A percentile compares a stretch with the other conserved stretches of the same genome.
phyloP scores from a whole-genome alignment of 1,140 invertebrate genomes.

The Globodera rostochiensis region DNA sequence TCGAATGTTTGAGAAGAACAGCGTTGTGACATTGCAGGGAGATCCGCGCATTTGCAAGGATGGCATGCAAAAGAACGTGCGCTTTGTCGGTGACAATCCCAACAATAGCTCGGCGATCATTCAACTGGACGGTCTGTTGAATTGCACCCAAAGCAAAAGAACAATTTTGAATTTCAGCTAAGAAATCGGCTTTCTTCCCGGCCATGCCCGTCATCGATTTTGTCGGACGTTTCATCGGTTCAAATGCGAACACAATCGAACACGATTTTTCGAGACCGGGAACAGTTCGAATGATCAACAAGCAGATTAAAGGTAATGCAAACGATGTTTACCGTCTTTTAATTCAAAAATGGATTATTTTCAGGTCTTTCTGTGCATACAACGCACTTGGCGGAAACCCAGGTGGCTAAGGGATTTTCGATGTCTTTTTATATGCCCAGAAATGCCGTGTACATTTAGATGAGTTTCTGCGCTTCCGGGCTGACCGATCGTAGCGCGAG shows the following conservation, averaged over 20 bases:
- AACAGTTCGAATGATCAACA: conserved; percentile 9
- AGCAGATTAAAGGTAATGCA: conserved; percentile 37
- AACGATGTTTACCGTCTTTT: neutral
- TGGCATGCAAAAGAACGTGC: conserved; percentile 46
- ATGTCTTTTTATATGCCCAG: neutral
- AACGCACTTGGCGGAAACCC: conserved; percentile 4
- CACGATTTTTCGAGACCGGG: neutral
- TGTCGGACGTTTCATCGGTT: conserved; percentile 15
- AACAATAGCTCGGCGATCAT: conserved; percentile 18
- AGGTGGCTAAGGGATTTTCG: neutral
- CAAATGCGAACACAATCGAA: neutral
- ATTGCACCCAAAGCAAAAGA: neutral
- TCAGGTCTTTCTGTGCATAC: conserved; percentile 14
- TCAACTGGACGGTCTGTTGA: conserved; percentile 35
- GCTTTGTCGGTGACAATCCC: conserved; percentile 32
- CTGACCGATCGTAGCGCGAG: conserved; percentile 7
- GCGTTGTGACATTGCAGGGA: conserved; percentile 26
- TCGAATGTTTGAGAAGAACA: conserved; percentile 29
- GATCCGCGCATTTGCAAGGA: conserved; percentile 35
- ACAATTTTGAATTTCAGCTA: conserved; percentile 22
- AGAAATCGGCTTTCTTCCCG: conserved; percentile 43
- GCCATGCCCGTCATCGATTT: neutral
- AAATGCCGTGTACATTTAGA: neutral
- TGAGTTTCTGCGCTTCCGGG: conserved; percentile 8
- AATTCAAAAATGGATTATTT: conserved; percentile 32